Percentiles rank a stretch among this genome's conserved stretches.
phyloP scores from a whole-genome alignment of 2,797 vertebrate species.

The Myotis myotis region DNA sequence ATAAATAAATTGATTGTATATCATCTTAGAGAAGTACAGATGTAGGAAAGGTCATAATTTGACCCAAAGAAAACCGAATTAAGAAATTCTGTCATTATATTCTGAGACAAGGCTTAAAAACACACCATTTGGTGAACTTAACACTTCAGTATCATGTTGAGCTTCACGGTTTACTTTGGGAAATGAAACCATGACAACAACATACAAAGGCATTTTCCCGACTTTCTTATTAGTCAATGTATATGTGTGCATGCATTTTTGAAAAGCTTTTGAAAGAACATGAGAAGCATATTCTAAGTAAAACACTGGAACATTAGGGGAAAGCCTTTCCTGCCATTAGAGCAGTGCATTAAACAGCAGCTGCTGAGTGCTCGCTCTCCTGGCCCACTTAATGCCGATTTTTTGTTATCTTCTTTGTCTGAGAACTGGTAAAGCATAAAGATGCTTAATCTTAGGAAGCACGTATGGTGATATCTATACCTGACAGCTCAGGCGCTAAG shows the following conservation, averaged over 20 bases:
- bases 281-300: constrained; percentile 51
- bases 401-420: constrained; percentile 1
- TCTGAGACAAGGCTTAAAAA: constrained; percentile 54
- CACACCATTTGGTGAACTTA: constrained; percentile 79
- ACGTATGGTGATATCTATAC: neutral
- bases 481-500: neutral
- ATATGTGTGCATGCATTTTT: constrained; percentile 71
- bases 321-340: neutral
- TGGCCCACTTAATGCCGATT: neutral
- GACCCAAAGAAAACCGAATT: neutral
- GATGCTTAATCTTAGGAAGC: neutral
- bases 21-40: neutral
- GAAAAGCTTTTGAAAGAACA: constrained; percentile 67
- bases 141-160: constrained; percentile 72
- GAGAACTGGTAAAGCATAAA: neutral
- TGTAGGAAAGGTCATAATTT: constrained; percentile 65
- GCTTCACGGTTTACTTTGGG: constrained; percentile 75
- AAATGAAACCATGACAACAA: constrained; percentile 69
- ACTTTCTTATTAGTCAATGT: constrained; percentile 76
- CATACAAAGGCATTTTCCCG: constrained; percentile 72
- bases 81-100: constrained; percentile 54
- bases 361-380: neutral
- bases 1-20: neutral
- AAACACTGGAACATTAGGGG: constrained; percentile 38
- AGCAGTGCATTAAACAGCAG: neutral